Evolutionary conservation across 2,797 vertebrate genomes (phyloP), one percentile per base, ranked within the genome.

Genomic region (Macropus fuliginosus): DNA sequence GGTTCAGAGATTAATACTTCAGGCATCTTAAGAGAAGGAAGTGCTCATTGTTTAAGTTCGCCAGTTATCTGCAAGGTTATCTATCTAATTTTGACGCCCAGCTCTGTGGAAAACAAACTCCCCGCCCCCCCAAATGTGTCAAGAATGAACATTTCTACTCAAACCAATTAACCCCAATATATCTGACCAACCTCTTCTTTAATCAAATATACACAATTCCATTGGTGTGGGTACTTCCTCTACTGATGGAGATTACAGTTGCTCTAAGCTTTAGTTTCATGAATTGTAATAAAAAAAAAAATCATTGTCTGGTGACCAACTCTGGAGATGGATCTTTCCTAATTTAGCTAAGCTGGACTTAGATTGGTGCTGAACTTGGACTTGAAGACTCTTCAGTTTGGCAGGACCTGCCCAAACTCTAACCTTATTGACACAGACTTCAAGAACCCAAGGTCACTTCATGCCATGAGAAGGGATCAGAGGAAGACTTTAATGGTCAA

Each of bases 51-150:
- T 54, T 56, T 95, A 55, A 4, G 14, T 91, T 94, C 40, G 40
- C 29, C 91, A 55, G 46, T 28, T 8, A 54, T 89, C 13, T 31
- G 5, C 56, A 40, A 66, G 2, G 2, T 89, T 91, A 74, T 31
- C 16, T 4, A 54, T 1, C 9, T 54, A 2, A 50, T 93, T 91
- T 52, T 74, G 34, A 93, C 93, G 62, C 56, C 62, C 46, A 93
- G 34, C 16, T 55, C 66, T 56, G 13, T 55, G 93, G 91, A 81
- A 46, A 46, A 46, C 46, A 46, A 46, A 46, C 46, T 46, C 46
- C 46, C 46, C 46, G n/a, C n/a, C n/a, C n/a, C n/a, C 66, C 52
- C 94, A 95, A 94, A 54, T 92, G 59, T 94, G 40, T 93, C 34
- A 91, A 57, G 52, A 34, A 56, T 91, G 92, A 97, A 93, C 12